A percentile compares a stretch with the other conserved stretches of the same genome.
These are phyloP conservation scores for Falco naumanni DNA, from an alignment of 2,797 vertebrate species.

Conservation along the genomic window DNA sequence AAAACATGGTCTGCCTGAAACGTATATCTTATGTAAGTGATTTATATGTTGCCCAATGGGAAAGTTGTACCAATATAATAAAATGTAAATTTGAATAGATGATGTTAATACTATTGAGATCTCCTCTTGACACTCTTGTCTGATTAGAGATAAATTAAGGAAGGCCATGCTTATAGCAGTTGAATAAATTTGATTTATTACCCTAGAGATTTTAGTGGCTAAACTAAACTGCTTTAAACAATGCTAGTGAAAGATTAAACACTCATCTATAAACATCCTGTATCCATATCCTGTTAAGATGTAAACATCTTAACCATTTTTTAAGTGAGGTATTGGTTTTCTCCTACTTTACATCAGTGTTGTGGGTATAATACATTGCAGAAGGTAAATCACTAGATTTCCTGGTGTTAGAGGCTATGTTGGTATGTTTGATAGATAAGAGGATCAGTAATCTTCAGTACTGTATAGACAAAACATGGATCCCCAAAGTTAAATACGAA, in stretches of 20 bases:
- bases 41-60: background rate
- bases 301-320: background rate
- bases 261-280: background rate
- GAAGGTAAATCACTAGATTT: background rate
- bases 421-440: background rate
- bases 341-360: background rate
- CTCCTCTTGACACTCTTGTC: background rate
- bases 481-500: background rate
- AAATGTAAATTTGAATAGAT: background rate
- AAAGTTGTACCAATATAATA: background rate
- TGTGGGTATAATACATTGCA: background rate
- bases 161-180: background rate
- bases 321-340: background rate
- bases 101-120: background rate
- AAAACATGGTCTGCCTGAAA: background rate
- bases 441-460: background rate
- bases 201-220: background rate
- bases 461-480: background rate
- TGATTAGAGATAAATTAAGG: background rate
- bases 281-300: background rate
- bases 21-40: background rate
- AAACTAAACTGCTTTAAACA: background rate
- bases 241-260: background rate
- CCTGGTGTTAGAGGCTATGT: background rate
- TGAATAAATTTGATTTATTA: background rate